A percentile compares a stretch with the other conserved stretches of the same genome.
Conservation (phyloP, 2,888 invertebrate species). For the Unio pictorum region DNA sequence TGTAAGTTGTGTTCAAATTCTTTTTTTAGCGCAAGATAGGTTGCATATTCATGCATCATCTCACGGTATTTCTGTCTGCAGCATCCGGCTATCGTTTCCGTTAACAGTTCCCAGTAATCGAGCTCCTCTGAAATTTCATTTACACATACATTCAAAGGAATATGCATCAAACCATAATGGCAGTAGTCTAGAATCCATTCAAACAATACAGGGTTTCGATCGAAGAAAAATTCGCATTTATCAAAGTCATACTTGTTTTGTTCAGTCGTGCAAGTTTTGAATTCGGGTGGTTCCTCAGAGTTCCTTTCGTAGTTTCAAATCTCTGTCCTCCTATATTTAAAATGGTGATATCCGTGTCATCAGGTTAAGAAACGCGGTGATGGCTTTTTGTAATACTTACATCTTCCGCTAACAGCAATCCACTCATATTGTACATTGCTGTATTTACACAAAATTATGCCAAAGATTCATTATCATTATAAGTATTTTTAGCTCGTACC, state of each 20-base stretch:
- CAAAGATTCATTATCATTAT: too few relatives aligned
- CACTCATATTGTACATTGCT: too few relatives aligned
- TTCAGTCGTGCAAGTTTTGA: slow-evolving; percentile 27
- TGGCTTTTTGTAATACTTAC: too few relatives aligned
- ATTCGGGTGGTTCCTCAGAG: slow-evolving; percentile 32
- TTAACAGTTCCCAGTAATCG: slow-evolving; percentile 46
- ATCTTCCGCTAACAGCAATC: too few relatives aligned
- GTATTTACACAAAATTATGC: too few relatives aligned
- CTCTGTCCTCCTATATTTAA: slow-evolving; percentile 37
- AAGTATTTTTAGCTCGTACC: too few relatives aligned
- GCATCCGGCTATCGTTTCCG: slow-evolving; percentile 38
- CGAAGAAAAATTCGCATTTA: slow-evolving; percentile 46
- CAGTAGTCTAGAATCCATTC: slow-evolving; percentile 44
- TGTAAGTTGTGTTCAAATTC: slow-evolving; percentile 28
- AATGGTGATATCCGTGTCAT: slow-evolving; percentile 20
- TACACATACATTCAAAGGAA: slow-evolving; percentile 43
- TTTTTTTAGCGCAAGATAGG: slow-evolving; percentile 31
- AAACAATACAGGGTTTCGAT: slow-evolving; percentile 51
- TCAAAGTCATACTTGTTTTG: slow-evolving; percentile 12
- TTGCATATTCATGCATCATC: slow-evolving; percentile 30
- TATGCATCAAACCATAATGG: slow-evolving; percentile 46
- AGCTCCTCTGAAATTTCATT: slow-evolving; percentile 39
- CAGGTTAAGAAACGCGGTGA: background rate
- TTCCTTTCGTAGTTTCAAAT: slow-evolving; percentile 29
- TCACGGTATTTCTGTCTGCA: slow-evolving; percentile 45